Percentiles rank a stretch among this genome's conserved stretches.
Conservation (phyloP, 1,140 invertebrate genomes). For the Agrypnia vestita region DNA sequence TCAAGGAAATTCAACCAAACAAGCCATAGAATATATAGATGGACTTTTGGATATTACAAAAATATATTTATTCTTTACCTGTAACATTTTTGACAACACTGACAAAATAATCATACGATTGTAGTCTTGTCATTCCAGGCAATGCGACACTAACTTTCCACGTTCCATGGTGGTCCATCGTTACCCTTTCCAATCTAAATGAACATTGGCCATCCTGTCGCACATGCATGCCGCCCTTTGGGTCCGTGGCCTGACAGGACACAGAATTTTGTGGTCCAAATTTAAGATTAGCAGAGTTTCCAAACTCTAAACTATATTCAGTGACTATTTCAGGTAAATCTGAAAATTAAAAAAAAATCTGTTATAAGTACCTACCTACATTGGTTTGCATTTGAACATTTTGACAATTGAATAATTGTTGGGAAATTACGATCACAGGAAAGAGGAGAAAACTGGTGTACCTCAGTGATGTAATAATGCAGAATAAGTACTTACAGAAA, state of each 20-base stretch:
- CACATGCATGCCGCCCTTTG: background rate
- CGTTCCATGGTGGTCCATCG: constrained; percentile 13
- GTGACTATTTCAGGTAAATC: constrained; percentile 8
- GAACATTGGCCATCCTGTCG: constrained; percentile 39
- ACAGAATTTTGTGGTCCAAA: constrained; percentile 50
- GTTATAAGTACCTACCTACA: constrained; percentile 7
- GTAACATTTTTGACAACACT: background rate
- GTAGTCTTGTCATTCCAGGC: constrained; percentile 20
- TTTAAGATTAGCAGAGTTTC: background rate
- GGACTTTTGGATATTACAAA: too few species aligned
- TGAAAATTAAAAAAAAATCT: background rate
- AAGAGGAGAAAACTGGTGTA: background rate
- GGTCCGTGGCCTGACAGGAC: constrained; percentile 46
- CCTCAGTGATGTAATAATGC: background rate
- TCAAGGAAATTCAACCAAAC: too few species aligned
- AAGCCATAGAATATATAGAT: too few species aligned
- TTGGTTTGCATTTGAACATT: too few species aligned
- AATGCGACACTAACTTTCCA: constrained; percentile 51
- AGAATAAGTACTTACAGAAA: background rate
- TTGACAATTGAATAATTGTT: background rate
- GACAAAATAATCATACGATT: constrained; percentile 37
- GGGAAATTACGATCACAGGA: background rate
- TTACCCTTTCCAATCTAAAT: constrained; percentile 19
- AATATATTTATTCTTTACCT: background rate
- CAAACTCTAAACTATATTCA: constrained; percentile 16